Evolutionary conservation across 2,113 vertebrate species (phyloP).

Genomic region (Antechinus stuartii): DNA sequence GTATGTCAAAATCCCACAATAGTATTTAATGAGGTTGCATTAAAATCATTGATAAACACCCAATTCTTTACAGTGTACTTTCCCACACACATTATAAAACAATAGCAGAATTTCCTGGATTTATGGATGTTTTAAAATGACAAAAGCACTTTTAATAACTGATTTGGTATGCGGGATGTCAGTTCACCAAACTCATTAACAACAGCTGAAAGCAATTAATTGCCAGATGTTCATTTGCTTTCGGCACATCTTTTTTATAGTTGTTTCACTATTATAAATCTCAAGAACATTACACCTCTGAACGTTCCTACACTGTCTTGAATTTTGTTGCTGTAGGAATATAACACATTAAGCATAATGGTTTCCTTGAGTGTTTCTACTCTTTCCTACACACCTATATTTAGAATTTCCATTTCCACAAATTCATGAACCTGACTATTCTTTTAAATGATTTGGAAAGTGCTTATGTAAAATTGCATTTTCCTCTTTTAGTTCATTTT

Average conservation of each 20-base stretch:
- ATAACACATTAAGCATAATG: constrained; percentile 20
- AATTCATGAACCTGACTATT: constrained; percentile 39
- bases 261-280: constrained; percentile 34
- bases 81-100: constrained; percentile 15
- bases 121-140: constrained; percentile 42
- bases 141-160: constrained; percentile 8
- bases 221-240: constrained; percentile 55
- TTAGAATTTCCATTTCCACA: constrained; percentile 45
- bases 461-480: constrained; percentile 13
- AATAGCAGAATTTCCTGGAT: not conserved
- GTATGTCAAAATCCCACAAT: not conserved
- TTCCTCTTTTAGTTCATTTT: not conserved
- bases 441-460: constrained; percentile 2
- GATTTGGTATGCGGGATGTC: constrained; percentile 6
- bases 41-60: constrained; percentile 25
- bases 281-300: constrained; percentile 39
- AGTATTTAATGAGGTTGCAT: constrained; percentile 16
- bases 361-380: constrained; percentile 44
- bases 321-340: constrained; percentile 13
- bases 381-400: constrained; percentile 12
- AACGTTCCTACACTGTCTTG: not conserved
- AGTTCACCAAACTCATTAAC: constrained; percentile 45
- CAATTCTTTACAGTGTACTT: not conserved
- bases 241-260: constrained; percentile 42
- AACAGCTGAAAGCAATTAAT: constrained; percentile 40